Evolutionary conservation across 2,888 invertebrate genomes (phyloP).

Genomic region (Papilio gigon): DNA sequence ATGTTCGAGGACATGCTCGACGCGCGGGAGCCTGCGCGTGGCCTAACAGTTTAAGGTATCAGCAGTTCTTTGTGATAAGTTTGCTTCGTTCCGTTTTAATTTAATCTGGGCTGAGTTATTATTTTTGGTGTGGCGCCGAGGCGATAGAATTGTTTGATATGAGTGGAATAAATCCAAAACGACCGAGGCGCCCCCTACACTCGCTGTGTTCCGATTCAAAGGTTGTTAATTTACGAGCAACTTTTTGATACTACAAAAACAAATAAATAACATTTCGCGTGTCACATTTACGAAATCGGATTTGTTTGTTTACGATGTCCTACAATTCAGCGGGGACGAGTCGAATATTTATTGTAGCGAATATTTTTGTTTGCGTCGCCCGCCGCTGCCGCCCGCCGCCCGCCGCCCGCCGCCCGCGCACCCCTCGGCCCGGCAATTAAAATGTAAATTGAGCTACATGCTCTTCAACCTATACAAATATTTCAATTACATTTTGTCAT

Average conservation of each 20-base stretch:
- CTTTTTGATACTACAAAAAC: constrained; percentile 12
- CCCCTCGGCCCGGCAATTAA: constrained; percentile 4
- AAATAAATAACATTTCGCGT: constrained; percentile 22
- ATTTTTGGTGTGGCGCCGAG: neutral
- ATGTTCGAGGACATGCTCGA: too few species aligned
- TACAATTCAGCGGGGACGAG: constrained; percentile 9
- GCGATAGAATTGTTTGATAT: neutral
- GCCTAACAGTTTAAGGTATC: too few species aligned
- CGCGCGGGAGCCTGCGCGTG: too few species aligned
- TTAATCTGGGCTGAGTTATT: neutral
- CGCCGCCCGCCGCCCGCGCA: neutral
- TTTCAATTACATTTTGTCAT: neutral
- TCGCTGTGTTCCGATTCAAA: neutral
- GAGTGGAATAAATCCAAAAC: neutral
- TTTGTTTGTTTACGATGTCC: constrained; percentile 23
- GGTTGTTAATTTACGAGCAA: constrained; percentile 16
- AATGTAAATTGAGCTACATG: constrained; percentile 22
- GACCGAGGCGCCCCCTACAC: neutral
- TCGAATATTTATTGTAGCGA: constrained; percentile 17
- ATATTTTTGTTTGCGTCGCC: constrained; percentile 12
- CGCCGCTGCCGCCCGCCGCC: neutral
- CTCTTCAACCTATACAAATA: constrained; percentile 1
- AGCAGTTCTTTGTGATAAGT: neutral
- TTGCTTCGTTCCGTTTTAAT: neutral
- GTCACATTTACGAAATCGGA: constrained; percentile 20